Evolutionary conservation across 2,113 vertebrate species (phyloP).

Genomic region (Lepisosteus osseus): DNA sequence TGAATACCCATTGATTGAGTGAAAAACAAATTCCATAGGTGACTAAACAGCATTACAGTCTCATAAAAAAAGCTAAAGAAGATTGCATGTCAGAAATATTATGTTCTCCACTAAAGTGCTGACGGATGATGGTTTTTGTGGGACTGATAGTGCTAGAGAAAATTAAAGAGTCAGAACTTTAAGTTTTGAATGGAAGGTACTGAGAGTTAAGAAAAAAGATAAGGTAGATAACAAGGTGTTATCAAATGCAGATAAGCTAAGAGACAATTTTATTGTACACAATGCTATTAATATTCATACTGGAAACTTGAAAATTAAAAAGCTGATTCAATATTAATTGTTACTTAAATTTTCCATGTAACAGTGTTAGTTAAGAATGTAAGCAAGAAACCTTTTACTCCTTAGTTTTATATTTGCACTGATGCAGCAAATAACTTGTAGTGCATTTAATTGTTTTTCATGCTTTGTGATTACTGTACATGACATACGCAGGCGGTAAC

Average conservation of each 20-base stretch:
- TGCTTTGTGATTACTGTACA: too few species aligned
- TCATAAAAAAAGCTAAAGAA: slow-evolving; percentile 25
- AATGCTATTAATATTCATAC: slow-evolving; percentile 11
- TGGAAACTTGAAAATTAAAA: slow-evolving; percentile 11
- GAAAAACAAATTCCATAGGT: slow-evolving; percentile 22
- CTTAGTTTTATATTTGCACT: too few species aligned
- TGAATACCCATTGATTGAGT: slow-evolving; percentile 39
- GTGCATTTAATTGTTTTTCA: too few species aligned
- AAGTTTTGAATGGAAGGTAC: slow-evolving; percentile 3
- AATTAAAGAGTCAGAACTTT: too few species aligned
- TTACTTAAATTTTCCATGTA: too few species aligned
- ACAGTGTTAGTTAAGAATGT: too few species aligned
- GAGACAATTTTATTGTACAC: background rate
- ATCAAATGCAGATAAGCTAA: background rate
- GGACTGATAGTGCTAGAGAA: slow-evolving; percentile 31
- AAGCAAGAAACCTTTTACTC: too few species aligned
- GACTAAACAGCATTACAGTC: slow-evolving; percentile 5
- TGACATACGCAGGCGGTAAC: too few species aligned
- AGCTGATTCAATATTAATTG: background rate
- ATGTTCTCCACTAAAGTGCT: slow-evolving; percentile 44
- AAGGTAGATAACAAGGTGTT: background rate
- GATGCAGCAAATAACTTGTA: too few species aligned
- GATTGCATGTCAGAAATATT: slow-evolving; percentile 51
- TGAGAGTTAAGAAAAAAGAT: background rate
- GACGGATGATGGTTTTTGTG: slow-evolving; percentile 43